These are phyloP conservation scores for Centropus unirufus DNA, from an alignment of 2,113 vertebrate genomes.

Conservation along the genomic window DNA sequence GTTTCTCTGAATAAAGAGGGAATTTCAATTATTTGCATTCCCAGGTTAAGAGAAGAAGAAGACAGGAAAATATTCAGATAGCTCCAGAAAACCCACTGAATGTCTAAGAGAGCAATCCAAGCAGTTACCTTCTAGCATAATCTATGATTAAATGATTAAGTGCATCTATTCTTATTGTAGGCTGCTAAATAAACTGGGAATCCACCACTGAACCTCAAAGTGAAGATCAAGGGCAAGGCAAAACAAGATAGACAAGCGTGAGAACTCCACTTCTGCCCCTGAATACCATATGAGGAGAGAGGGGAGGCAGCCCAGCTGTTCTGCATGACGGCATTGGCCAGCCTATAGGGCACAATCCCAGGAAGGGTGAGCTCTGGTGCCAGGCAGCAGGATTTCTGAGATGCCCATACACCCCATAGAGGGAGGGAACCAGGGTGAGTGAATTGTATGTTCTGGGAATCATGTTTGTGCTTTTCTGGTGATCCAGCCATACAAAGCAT, in stretches of 20 bases:
- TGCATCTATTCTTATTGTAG: background rate
- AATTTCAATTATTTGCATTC: background rate
- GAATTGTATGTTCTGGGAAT: background rate
- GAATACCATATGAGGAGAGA: background rate
- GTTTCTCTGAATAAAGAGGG: background rate
- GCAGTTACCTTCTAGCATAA: background rate
- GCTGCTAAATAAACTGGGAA: background rate
- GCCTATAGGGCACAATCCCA: fast-evolving
- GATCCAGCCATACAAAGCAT: fast-evolving
- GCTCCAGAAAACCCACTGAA: background rate
- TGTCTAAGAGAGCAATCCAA: background rate
- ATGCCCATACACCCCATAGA: background rate
- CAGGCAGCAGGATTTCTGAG: background rate
- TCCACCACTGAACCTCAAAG: background rate
- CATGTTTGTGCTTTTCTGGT: fast-evolving
- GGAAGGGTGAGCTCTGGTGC: background rate
- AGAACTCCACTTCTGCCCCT: background rate
- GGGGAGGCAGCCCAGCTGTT: background rate
- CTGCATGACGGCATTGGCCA: fast-evolving
- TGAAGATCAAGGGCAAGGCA: background rate
- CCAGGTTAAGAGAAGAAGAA: background rate
- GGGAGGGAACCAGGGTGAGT: background rate
- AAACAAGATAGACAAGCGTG: background rate
- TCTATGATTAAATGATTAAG: background rate
- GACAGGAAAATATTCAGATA: background rate